Conservation (phyloP, 37 sponge, comb jelly and placozoan genomes). For the Beroe forskalii region DNA sequence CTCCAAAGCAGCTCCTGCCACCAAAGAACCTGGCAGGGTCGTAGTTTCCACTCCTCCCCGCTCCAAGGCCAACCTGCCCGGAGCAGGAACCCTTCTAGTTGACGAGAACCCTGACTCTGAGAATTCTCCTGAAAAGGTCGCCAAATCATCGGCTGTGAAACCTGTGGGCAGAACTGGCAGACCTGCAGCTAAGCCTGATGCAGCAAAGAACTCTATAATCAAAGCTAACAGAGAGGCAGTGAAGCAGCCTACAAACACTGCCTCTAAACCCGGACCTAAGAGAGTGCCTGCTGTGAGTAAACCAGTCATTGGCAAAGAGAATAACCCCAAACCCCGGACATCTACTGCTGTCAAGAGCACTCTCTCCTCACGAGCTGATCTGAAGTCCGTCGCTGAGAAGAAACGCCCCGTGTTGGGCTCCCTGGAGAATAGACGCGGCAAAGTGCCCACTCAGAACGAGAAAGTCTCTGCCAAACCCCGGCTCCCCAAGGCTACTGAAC, state of each 20-base stretch:
- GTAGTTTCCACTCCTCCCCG: background rate
- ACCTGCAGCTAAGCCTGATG: background rate
- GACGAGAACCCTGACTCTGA: background rate
- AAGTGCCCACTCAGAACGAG: background rate
- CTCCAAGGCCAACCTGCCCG: background rate
- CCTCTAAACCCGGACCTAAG: background rate
- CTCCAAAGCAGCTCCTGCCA: background rate
- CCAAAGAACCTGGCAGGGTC: background rate
- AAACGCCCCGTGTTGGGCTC: constrained; percentile 21
- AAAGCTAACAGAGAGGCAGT: background rate
- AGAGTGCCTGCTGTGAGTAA: background rate
- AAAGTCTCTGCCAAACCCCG: background rate
- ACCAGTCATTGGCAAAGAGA: background rate
- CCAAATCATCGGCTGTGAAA: background rate
- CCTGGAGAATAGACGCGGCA: background rate
- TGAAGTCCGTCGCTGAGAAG: background rate
- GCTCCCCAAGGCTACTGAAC: background rate
- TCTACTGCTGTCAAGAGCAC: background rate
- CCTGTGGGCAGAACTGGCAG: background rate
- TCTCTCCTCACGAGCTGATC: background rate
- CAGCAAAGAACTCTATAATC: background rate
- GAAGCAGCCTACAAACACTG: background rate
- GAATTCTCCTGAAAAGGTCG: no score
- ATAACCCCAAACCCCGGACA: background rate
- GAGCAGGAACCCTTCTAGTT: no score